These are phyloP conservation scores for Adelosebastes latens DNA, from an alignment of 2,797 vertebrate genomes.

Conservation along the genomic window DNA sequence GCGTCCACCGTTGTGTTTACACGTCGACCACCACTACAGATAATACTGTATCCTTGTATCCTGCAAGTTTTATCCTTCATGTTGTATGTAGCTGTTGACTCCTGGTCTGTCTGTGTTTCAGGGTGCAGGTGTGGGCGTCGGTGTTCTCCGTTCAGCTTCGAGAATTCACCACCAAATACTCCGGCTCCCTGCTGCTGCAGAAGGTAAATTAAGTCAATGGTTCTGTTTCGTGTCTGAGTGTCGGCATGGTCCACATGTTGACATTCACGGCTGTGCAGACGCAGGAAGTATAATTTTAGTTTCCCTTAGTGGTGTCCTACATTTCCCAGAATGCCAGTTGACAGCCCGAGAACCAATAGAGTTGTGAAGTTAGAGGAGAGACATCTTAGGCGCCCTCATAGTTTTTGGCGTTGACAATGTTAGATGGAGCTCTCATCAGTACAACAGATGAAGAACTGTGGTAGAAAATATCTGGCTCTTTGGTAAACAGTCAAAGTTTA, in stretches of 20 bases:
- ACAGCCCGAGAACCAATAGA: not conserved
- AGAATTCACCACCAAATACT: constrained; percentile 85
- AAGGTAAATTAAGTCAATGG: constrained; percentile 83
- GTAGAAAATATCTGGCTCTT: no score
- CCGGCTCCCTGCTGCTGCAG: constrained; percentile 91
- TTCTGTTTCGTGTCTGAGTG: no score
- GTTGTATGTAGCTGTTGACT: not conserved
- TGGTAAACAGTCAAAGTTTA: no score
- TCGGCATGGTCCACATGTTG: not conserved
- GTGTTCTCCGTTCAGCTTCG: constrained; percentile 85
- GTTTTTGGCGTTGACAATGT: not conserved
- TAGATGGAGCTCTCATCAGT: not conserved
- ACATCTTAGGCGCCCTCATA: no score
- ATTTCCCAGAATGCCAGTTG: not conserved
- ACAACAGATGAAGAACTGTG: no score
- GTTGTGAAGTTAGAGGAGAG: not conserved
- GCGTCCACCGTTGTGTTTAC: not conserved
- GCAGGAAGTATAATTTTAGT: not conserved
- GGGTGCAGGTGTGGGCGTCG: constrained; percentile 93
- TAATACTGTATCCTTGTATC: not conserved
- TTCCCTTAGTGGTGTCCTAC: not conserved
- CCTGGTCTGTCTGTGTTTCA: constrained; percentile 58
- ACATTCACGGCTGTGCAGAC: not conserved
- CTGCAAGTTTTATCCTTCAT: not conserved
- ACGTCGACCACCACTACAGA: not conserved